Base-by-base conservation (phyloP, 1,140 invertebrate species). In the Pseudachorutes palmiensis region DNA sequence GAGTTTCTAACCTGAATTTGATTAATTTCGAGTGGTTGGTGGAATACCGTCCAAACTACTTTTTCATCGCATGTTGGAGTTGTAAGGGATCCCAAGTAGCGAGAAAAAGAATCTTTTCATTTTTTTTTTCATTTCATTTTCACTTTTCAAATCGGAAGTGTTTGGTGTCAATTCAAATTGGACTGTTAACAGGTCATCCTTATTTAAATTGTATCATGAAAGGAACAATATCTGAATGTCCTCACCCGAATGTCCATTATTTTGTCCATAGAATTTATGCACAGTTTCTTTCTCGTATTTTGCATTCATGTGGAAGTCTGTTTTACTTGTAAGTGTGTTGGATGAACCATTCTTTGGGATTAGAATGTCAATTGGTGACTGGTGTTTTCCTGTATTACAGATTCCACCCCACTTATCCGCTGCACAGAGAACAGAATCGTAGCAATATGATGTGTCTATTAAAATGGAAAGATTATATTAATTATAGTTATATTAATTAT, bases 31-130 rank as follows among this genome's bases (percentile, higher is more conserved):
- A 78, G 69, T 33, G 77, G 73, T n/a, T 76, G 66, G 26, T 76
- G 70, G 65, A 82, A 79, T 2, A 84, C 75, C 0, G 81, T 81
- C 82, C 82, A 84, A 1, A 76, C 73, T 22, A 84, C 82, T 62
- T 77, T 76, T 65, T 83, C 81, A 64, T 78, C 78, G 67, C 82
- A 84, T 0, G 75, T 75, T 33, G 66, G 66, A 26, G 66, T 67
- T 2, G 82, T 84, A n/a, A 84, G 73, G 0, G 81, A 82, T 0
- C 82, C 82, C 31, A 77, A 67, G 73, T 84, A 84, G 1, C 80
- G 74, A 72, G 76, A 82, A 73, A 77, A 79, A 28, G 68, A 60
- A 24, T 48, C 33, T 28, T 69, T 65, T 41, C 5, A 41, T 9
- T 9, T 41, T n/a, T n/a, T n/a, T n/a, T n/a, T n/a, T n/a, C n/a